These are phyloP conservation scores for Psilanteris sp. DNA, from an alignment of 1,140 invertebrate genomes.

Conservation along the genomic window DNA sequence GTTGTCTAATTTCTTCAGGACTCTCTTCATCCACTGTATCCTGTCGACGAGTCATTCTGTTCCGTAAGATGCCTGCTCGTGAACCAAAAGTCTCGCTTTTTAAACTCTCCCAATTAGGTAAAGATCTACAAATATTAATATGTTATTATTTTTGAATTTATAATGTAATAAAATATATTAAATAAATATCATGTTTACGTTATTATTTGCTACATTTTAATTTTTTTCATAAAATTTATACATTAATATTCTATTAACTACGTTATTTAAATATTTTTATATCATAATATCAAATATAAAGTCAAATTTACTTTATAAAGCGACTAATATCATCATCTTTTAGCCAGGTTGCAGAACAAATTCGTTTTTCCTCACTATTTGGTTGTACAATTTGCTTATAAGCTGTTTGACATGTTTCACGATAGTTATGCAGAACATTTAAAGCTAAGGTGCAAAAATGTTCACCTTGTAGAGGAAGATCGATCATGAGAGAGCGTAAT, in stretches of 20 bases:
- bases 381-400: conserved; percentile 89
- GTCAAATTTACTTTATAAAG: conserved; percentile 89
- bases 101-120: conserved; percentile 90
- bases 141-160: conserved; percentile 1
- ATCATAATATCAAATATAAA: no score
- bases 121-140: conserved; percentile 80
- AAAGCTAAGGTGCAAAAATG: conserved; percentile 86
- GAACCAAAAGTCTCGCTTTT: conserved; percentile 80
- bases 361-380: conserved; percentile 88
- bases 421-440: conserved; percentile 86
- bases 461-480: conserved; percentile 86
- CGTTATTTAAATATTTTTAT: no score
- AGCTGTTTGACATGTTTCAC: conserved; percentile 87
- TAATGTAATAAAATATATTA: no score
- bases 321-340: conserved; percentile 96
- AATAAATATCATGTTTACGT: no score
- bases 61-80: neutral
- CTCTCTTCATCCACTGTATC: conserved; percentile 84
- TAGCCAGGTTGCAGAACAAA: conserved; percentile 94
- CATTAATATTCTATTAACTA: no score
- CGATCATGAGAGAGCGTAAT: conserved; percentile 84
- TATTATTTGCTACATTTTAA: no score
- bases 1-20: conserved; percentile 87
- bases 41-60: conserved; percentile 74
- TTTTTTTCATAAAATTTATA: no score